Evolutionary conservation across 1,140 invertebrate species (phyloP).

Genomic region (Brachionus plicatilis): DNA sequence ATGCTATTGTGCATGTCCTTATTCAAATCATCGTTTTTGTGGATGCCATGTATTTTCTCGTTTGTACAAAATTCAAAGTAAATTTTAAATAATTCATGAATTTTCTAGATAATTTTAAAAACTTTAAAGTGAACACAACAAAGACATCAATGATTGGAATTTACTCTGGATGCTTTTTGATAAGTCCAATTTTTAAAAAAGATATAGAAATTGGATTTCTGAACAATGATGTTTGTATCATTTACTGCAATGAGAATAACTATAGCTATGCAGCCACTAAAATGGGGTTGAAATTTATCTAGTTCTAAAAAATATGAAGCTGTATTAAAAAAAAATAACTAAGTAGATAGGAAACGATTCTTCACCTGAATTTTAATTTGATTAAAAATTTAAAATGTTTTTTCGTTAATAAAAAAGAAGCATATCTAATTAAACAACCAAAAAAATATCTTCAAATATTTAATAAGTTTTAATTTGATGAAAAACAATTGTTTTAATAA

Average conservation of each 20-base stretch:
- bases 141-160: not conserved
- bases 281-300: not conserved
- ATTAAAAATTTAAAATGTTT: too few species aligned
- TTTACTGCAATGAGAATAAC: not conserved
- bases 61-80: not conserved
- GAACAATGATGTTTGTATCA: not conserved
- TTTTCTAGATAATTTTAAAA: not conserved
- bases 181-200: not conserved
- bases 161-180: not conserved
- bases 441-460: too few species aligned
- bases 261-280: not conserved
- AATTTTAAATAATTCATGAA: not conserved
- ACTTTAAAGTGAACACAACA: not conserved
- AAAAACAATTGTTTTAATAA: too few species aligned
- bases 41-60: not conserved
- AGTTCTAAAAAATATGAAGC: too few species aligned
- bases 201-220: not conserved
- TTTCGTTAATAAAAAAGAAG: too few species aligned
- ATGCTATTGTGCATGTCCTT: not conserved
- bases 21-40: not conserved
- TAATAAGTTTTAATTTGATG: too few species aligned
- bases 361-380: too few species aligned
- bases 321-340: too few species aligned
- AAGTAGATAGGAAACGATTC: too few species aligned
- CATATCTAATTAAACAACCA: too few species aligned